Conservation (phyloP, 92 coral and sea anemone species). For the Phenganax stokvisi region DNA sequence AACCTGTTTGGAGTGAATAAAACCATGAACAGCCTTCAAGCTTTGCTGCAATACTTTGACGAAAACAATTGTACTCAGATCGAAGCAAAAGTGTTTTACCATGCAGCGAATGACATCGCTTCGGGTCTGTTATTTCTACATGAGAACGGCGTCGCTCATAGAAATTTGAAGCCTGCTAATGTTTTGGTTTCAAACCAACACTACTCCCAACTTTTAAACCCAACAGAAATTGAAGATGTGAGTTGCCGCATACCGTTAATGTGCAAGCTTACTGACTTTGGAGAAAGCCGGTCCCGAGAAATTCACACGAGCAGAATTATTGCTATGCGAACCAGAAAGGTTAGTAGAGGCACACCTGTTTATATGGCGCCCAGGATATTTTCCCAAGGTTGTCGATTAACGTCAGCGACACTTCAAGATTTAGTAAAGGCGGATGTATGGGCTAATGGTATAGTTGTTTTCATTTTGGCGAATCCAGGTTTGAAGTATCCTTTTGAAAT, state of each 20-base stretch:
- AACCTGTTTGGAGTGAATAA: no score
- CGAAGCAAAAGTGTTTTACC: no score
- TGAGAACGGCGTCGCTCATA: no score
- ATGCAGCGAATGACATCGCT: no score
- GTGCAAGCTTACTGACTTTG: slow-evolving; percentile 50
- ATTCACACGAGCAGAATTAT: slow-evolving; percentile 44
- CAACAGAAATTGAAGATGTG: no score
- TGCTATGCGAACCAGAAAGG: slow-evolving; percentile 40
- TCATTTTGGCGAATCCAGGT: slow-evolving; percentile 38
- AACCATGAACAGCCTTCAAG: no score
- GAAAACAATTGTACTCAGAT: no score
- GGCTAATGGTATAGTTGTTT: slow-evolving; percentile 46
- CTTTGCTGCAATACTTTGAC: no score
- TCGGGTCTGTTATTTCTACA: no score
- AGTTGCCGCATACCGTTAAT: background rate
- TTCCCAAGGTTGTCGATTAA: slow-evolving; percentile 15
- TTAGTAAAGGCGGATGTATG: slow-evolving; percentile 41
- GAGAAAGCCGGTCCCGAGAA: slow-evolving; percentile 38
- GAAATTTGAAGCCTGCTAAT: no score
- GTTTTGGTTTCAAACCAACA: no score
- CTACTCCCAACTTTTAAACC: no score
- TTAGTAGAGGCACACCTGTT: slow-evolving; percentile 38
- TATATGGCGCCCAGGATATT: slow-evolving; percentile 42
- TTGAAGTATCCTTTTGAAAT: slow-evolving; percentile 29
- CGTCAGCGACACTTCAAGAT: slow-evolving; percentile 33